phyloP scores from a whole-genome alignment of 2,888 invertebrate genomes.

The Folsomia candida region DNA sequence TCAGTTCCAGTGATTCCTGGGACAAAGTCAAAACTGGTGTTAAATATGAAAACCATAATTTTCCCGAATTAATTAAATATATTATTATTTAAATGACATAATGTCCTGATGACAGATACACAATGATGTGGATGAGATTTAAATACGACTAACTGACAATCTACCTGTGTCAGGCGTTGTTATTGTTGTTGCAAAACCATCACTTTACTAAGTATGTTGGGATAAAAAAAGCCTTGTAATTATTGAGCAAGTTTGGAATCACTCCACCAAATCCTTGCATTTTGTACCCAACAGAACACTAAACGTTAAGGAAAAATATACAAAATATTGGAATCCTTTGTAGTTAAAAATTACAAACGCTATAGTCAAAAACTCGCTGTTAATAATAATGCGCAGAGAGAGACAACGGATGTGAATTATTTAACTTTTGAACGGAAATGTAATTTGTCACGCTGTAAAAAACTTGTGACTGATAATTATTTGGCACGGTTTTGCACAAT shows the following conservation, averaged over 20 bases:
- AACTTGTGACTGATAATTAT: neutral
- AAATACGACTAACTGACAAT: neutral
- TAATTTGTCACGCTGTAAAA: constrained; percentile 1
- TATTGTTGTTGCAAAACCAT: neutral
- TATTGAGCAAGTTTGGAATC: neutral
- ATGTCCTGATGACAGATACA: too few species aligned
- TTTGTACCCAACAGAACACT: neutral
- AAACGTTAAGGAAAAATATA: neutral
- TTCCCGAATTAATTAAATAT: too few species aligned
- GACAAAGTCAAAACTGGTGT: neutral
- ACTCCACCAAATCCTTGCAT: neutral
- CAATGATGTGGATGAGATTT: too few species aligned
- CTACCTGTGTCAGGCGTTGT: neutral
- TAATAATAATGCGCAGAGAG: neutral
- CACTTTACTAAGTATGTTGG: too few species aligned
- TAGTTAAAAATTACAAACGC: too few species aligned
- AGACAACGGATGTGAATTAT: neutral
- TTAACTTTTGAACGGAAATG: neutral
- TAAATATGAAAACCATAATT: neutral
- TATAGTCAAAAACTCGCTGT: too few species aligned
- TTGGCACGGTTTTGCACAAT: neutral
- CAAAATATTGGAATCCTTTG: neutral
- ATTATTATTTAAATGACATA: too few species aligned
- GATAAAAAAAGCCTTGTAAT: neutral
- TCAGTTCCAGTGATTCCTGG: constrained; percentile 33